phyloP scores from a whole-genome alignment of 2,113 vertebrate species.

The Caretta caretta region DNA sequence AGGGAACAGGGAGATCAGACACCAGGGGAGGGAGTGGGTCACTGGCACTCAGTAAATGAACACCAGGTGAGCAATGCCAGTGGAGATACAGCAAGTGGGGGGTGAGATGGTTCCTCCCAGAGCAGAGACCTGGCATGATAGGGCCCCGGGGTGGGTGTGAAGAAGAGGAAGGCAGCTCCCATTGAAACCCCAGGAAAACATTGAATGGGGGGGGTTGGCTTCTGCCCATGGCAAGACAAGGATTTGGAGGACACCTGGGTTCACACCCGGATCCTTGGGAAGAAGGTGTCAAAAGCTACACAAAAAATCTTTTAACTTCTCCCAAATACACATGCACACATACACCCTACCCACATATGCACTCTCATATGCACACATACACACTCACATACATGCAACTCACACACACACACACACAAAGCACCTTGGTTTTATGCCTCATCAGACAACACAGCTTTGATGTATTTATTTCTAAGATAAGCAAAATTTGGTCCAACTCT shows the following conservation, averaged over 20 bases:
- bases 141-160: background rate
- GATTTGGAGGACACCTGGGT: background rate
- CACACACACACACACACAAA: background rate
- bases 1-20: background rate
- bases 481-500: background rate
- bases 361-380: too few relatives aligned
- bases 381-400: background rate
- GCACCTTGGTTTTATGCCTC: background rate
- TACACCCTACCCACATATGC: too few relatives aligned
- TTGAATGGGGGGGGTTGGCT: background rate
- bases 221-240: background rate
- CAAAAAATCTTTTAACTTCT: background rate
- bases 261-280: background rate
- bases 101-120: background rate
- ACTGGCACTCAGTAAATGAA: background rate
- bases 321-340: background rate
- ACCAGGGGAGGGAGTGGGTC: background rate
- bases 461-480: background rate
- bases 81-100: background rate
- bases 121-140: background rate
- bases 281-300: background rate
- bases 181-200: accelerated
- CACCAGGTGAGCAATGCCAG: background rate
- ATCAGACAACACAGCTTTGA: background rate
- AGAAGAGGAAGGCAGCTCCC: background rate